Evolutionary conservation across 2,113 vertebrate genomes (phyloP).

Genomic region (Istiophorus platypterus): DNA sequence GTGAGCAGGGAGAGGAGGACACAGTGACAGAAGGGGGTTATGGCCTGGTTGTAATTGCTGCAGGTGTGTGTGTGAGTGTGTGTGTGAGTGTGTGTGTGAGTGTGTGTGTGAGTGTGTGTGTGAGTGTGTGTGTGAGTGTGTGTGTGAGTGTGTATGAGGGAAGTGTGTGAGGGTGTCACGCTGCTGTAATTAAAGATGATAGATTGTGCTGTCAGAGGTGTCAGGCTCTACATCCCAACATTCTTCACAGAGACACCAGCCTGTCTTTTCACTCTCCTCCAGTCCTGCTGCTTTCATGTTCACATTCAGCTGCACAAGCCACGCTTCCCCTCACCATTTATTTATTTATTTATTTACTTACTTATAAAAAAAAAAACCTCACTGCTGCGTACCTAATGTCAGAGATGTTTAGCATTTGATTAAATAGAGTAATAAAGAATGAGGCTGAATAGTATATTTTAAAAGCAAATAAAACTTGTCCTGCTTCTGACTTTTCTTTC

Average conservation of each 20-base stretch:
- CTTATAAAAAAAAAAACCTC: not conserved
- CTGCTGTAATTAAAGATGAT: slow-evolving; percentile 86
- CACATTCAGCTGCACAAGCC: not conserved
- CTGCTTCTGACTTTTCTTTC: slow-evolving; percentile 31
- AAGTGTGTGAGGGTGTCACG: slow-evolving; percentile 71
- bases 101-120: slow-evolving; percentile 42
- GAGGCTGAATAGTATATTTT: not conserved
- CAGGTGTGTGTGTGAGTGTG: slow-evolving; percentile 39
- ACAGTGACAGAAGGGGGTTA: slow-evolving; percentile 68
- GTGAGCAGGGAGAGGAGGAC: slow-evolving; percentile 36
- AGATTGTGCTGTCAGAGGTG: slow-evolving; percentile 79
- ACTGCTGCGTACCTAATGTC: slow-evolving; percentile 5
- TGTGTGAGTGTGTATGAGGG: slow-evolving; percentile 45
- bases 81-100: no score
- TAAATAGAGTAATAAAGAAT: not conserved
- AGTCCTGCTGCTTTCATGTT: slow-evolving; percentile 42
- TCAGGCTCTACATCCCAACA: slow-evolving; percentile 68
- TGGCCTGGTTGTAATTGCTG: slow-evolving; percentile 78
- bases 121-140: slow-evolving; percentile 49
- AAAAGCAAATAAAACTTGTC: not conserved
- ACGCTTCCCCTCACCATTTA: not conserved
- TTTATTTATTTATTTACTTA: not conserved
- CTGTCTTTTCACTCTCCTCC: slow-evolving; percentile 57
- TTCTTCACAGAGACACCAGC: slow-evolving; percentile 62
- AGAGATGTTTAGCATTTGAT: not conserved